phyloP scores from a whole-genome alignment of 2,113 vertebrate species.

The Alosa alosa region DNA sequence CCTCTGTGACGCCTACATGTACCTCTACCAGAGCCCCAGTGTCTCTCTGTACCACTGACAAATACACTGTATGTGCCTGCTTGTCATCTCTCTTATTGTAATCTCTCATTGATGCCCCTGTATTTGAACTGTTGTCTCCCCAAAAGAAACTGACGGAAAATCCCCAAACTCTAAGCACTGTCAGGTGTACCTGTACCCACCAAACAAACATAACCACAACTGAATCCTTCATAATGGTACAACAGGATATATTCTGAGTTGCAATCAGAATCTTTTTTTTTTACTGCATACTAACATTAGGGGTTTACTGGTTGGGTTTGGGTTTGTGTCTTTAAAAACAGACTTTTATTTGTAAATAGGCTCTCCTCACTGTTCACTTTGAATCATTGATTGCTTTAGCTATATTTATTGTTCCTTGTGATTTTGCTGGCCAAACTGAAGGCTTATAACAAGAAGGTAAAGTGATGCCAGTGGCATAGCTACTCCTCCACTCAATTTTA shows the following conservation, averaged over 20 bases:
- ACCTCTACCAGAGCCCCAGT: constrained; percentile 82
- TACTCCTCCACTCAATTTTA: background rate
- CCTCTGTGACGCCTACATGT: constrained; percentile 90
- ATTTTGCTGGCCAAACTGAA: background rate
- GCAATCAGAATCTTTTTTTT: background rate
- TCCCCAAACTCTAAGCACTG: background rate
- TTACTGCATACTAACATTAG: background rate
- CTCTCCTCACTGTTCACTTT: background rate
- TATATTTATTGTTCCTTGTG: background rate
- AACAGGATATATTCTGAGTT: background rate
- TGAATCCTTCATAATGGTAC: background rate
- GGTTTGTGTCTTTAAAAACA: background rate
- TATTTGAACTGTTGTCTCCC: background rate
- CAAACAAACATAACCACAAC: background rate
- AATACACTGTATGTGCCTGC: background rate
- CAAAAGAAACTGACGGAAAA: background rate
- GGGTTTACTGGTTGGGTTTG: background rate
- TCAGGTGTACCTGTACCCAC: background rate
- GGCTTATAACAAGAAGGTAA: background rate
- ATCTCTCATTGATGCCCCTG: background rate
- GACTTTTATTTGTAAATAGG: background rate
- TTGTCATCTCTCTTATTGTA: background rate
- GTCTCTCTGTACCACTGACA: constrained; percentile 80
- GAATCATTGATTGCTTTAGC: background rate
- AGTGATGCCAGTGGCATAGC: background rate